Conservation (phyloP, 2,888 invertebrate species). For the Argyra leucocephala region DNA sequence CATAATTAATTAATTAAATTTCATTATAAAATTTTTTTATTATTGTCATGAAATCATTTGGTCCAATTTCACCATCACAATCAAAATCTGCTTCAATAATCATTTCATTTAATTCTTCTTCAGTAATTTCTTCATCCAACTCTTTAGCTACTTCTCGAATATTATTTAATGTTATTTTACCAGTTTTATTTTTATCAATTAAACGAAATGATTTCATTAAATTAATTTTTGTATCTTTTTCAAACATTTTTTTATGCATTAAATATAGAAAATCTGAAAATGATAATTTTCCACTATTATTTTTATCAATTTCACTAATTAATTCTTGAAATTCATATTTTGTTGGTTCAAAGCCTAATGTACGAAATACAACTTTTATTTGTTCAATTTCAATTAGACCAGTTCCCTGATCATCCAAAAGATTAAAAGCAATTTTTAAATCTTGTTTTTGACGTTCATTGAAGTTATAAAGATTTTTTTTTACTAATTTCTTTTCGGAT, state of each 20-base stretch:
- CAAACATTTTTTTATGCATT: slow-evolving; percentile 3
- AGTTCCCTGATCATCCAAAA: neutral
- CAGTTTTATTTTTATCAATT: neutral
- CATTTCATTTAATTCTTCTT: slow-evolving; percentile 1
- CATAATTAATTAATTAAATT: too few species aligned
- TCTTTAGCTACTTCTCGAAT: neutral
- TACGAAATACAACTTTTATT: neutral
- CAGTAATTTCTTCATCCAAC: neutral
- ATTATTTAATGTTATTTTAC: neutral
- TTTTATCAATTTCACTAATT: neutral
- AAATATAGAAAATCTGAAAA: neutral
- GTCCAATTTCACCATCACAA: neutral
- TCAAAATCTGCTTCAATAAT: neutral
- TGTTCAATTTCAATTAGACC: neutral
- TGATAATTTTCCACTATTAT: slow-evolving; percentile 4
- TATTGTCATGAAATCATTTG: neutral
- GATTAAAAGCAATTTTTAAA: neutral
- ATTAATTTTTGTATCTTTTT: neutral
- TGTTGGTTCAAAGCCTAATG: neutral
- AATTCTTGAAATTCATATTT: neutral
- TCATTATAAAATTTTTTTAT: neutral
- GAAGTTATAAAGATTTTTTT: too few species aligned
- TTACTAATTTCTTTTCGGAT: too few species aligned
- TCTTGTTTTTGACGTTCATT: neutral
- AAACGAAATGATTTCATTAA: slow-evolving; percentile 4